Percentiles rank a stretch among this genome's conserved stretches.
phyloP scores from a whole-genome alignment of 2,113 vertebrate species.

The Nothoprocta pentlandii region DNA sequence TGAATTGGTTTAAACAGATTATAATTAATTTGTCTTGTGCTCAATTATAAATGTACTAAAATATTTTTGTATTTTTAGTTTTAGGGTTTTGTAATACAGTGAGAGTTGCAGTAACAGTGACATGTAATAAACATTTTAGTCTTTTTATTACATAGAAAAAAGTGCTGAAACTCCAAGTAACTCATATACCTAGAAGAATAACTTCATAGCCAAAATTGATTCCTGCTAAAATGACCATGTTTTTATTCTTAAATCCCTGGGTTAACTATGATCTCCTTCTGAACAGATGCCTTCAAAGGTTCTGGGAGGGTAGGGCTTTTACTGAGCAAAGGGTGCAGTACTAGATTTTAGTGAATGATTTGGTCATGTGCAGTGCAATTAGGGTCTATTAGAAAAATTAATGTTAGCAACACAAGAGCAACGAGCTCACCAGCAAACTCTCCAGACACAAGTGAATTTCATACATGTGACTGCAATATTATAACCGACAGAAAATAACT shows the following conservation, averaged over 20 bases:
- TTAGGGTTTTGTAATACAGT: neutral
- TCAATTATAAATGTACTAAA: neutral
- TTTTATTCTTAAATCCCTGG: neutral
- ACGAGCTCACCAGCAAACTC: neutral
- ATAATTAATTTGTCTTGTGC: neutral
- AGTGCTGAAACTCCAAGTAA: neutral
- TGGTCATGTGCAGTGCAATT: neutral
- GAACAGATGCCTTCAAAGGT: neutral
- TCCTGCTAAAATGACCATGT: neutral
- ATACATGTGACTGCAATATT: too few relatives aligned
- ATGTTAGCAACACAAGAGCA: neutral
- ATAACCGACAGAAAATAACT: neutral
- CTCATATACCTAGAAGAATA: neutral
- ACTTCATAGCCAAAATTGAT: neutral
- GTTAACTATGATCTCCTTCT: neutral
- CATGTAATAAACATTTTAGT: neutral
- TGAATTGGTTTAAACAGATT: neutral
- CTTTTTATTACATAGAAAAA: neutral
- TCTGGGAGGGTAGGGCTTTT: neutral
- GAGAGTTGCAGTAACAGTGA: neutral
- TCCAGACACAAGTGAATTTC: neutral
- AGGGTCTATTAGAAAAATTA: neutral
- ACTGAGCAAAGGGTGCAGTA: neutral
- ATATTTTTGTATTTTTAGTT: too few relatives aligned
- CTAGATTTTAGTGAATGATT: neutral